phyloP scores from a whole-genome alignment of 92 coral and sea anemone genomes.

The Meandrina meandrites region DNA sequence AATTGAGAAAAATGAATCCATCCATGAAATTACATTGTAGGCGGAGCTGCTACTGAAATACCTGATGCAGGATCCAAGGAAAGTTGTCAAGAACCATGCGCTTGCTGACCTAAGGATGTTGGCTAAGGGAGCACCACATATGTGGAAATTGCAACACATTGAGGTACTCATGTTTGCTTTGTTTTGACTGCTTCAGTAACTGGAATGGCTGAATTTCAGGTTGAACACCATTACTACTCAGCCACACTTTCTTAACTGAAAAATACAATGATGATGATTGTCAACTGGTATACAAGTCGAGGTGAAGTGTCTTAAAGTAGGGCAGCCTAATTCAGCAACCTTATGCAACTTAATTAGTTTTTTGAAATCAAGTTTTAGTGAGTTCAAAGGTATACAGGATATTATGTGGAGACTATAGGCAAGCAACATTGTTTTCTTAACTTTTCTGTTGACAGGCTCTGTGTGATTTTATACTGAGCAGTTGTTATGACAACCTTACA shows the following conservation, averaged over 20 bases:
- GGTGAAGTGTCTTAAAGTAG: not conserved
- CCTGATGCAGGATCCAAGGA: slow-evolving; percentile 86
- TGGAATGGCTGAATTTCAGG: not conserved
- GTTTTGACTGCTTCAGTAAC: not conserved
- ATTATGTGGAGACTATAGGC: not conserved
- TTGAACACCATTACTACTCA: not conserved
- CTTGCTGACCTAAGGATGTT: slow-evolving; percentile 80
- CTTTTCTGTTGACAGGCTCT: slow-evolving; percentile 65
- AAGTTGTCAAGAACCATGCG: slow-evolving; percentile 74
- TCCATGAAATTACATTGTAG: slow-evolving; percentile 18
- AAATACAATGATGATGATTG: too few relatives aligned
- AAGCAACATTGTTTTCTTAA: not conserved
- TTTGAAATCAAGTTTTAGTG: too few relatives aligned
- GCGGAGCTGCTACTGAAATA: slow-evolving; percentile 77
- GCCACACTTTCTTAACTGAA: not conserved
- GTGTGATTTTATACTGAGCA: slow-evolving; percentile 79
- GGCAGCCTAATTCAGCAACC: not conserved
- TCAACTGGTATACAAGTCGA: not conserved
- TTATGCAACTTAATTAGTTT: not conserved
- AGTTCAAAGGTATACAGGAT: not conserved
- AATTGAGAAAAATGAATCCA: not conserved
- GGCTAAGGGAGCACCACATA: slow-evolving; percentile 88
- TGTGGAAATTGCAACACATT: slow-evolving; percentile 79
- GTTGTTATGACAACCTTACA: slow-evolving; percentile 72
- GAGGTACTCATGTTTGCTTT: slow-evolving; percentile 59